These are phyloP conservation scores for Ecliptopera silaceata DNA, from an alignment of 2,888 invertebrate genomes.

Conservation along the genomic window DNA sequence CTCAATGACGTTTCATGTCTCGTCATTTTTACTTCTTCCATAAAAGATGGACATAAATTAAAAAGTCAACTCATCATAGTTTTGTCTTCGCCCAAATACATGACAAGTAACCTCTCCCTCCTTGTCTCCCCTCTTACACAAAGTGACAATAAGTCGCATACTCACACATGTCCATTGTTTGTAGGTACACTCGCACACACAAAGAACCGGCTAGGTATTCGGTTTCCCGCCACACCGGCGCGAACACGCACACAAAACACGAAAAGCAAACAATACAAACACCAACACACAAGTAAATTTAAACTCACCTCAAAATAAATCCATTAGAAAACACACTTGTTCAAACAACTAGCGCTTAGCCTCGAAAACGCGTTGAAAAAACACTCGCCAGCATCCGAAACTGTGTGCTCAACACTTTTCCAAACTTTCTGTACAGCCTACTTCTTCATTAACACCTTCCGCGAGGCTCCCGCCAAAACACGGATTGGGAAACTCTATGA, in stretches of 20 bases:
- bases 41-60: slow-evolving; percentile 70
- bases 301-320: slow-evolving; percentile 84
- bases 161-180: slow-evolving; percentile 70
- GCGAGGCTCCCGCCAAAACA: slow-evolving; percentile 63
- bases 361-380: slow-evolving; percentile 83
- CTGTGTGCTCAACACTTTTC: slow-evolving; percentile 76
- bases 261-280: slow-evolving; percentile 80
- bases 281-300: slow-evolving; percentile 82
- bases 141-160: slow-evolving; percentile 79
- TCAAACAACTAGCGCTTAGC: slow-evolving; percentile 83
- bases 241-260: slow-evolving; percentile 80
- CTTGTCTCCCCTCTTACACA: slow-evolving; percentile 75
- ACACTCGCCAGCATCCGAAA: slow-evolving; percentile 74
- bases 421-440: slow-evolving; percentile 75
- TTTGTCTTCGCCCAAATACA: slow-evolving; percentile 80
- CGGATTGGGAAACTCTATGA: slow-evolving; percentile 45
- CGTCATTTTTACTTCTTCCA: slow-evolving; percentile 48
- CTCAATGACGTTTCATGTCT: slow-evolving; percentile 44
- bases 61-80: slow-evolving; percentile 79
- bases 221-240: slow-evolving; percentile 82
- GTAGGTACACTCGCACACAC: slow-evolving; percentile 72
- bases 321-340: slow-evolving; percentile 84
- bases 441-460: slow-evolving; percentile 60
- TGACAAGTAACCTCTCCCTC: slow-evolving; percentile 79
- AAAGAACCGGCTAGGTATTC: slow-evolving; percentile 76